Conservation (phyloP, 2,113 vertebrate genomes). For the Asarcornis scutulata region DNA sequence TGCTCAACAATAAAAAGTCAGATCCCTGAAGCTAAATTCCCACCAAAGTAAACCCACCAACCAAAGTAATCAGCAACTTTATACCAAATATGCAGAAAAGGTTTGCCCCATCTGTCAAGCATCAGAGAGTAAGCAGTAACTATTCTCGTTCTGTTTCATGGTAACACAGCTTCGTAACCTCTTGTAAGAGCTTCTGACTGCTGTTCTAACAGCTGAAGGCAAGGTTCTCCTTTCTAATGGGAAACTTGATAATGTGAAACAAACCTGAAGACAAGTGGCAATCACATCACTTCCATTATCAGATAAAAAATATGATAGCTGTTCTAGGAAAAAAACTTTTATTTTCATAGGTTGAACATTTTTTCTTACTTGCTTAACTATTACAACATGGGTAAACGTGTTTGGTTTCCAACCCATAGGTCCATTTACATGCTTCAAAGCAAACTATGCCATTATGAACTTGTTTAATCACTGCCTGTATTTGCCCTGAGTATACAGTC, state of each 20-base stretch:
- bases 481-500: neutral
- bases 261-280: neutral
- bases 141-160: neutral
- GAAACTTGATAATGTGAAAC: neutral
- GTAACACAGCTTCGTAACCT: neutral
- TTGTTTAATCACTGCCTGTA: neutral
- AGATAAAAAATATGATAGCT: neutral
- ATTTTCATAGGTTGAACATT: neutral
- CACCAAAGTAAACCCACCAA: neutral
- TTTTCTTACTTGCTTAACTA: neutral
- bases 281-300: neutral
- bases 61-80: neutral
- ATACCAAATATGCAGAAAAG: neutral
- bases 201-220: neutral
- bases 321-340: neutral
- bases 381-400: neutral
- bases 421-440: neutral
- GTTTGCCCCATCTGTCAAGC: neutral
- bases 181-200: neutral
- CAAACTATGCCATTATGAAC: neutral
- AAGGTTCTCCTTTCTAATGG: neutral
- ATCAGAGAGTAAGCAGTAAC: neutral
- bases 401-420: neutral
- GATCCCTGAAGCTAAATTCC: neutral
- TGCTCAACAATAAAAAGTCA: neutral